Evolutionary conservation across 2,888 invertebrate species (phyloP).

Genomic region (Microctonus hyperodae): DNA sequence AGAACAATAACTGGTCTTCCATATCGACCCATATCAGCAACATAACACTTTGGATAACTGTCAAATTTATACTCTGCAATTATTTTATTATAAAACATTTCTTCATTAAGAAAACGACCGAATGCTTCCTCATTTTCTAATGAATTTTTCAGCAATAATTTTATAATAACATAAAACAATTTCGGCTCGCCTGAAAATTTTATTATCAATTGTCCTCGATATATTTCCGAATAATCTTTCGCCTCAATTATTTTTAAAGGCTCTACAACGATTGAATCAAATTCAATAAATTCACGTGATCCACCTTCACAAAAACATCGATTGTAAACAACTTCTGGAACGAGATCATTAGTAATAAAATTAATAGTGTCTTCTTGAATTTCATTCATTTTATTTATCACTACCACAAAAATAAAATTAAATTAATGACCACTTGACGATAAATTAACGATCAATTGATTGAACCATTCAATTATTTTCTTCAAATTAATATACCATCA

Average conservation of each 20-base stretch:
- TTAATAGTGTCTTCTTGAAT: constrained; percentile 36
- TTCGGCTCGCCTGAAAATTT: constrained; percentile 51
- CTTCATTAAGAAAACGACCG: constrained; percentile 52
- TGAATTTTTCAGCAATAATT: constrained; percentile 42
- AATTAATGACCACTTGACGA: not conserved
- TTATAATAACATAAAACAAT: constrained; percentile 49
- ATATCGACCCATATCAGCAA: constrained; percentile 53
- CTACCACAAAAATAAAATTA: not conserved
- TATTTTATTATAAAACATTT: constrained; percentile 54
- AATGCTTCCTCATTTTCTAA: constrained; percentile 32
- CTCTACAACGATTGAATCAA: constrained; percentile 45
- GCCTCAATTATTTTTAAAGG: constrained; percentile 21
- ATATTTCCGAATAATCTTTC: constrained; percentile 39
- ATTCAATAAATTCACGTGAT: constrained; percentile 58
- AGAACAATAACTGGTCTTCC: constrained; percentile 53
- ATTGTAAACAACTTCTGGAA: constrained; percentile 55
- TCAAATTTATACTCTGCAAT: constrained; percentile 39
- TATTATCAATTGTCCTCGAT: constrained; percentile 43
- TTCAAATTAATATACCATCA: not conserved
- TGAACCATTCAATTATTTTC: too few relatives aligned
- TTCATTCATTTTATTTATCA: constrained; percentile 30
- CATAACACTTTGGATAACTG: constrained; percentile 49
- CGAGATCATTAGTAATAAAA: constrained; percentile 48
- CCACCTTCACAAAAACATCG: constrained; percentile 54
- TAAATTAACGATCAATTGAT: not conserved